A percentile compares a stretch with the other conserved stretches of the same genome.
Evolutionary conservation across 64 coral and sea anemone species (phyloP).

Genomic region (Catalaphyllia jardinei): DNA sequence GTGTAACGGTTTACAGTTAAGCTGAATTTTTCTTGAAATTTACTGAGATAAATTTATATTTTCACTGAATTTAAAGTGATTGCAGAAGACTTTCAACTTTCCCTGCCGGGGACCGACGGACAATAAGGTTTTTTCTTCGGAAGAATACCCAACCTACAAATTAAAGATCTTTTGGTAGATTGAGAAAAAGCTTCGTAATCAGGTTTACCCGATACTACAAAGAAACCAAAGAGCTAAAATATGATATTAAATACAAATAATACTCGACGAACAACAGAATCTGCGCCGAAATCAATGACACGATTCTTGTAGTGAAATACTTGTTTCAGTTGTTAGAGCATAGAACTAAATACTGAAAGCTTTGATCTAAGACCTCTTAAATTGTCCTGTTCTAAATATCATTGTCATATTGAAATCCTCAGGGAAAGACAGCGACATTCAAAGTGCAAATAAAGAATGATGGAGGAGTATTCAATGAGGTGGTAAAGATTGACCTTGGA

Average conservation of each 20-base stretch:
- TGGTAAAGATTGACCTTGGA: slow-evolving; percentile 3
- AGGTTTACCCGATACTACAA: no score
- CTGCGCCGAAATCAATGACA: neutral
- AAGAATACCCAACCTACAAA: no score
- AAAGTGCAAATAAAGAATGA: neutral
- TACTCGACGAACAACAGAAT: neutral
- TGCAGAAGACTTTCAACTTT: no score
- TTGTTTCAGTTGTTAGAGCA: neutral
- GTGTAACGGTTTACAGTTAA: neutral
- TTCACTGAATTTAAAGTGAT: no score
- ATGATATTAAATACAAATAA: neutral
- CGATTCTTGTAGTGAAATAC: neutral
- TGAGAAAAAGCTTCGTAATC: no score
- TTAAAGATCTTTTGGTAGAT: no score
- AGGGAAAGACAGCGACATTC: neutral
- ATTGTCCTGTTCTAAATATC: neutral
- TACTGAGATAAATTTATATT: no score
- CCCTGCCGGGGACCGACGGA: no score
- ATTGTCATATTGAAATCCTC: neutral
- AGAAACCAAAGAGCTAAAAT: no score
- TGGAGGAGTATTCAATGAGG: neutral
- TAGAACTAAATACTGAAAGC: neutral
- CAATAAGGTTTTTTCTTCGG: no score
- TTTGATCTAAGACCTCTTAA: neutral
- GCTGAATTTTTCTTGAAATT: no score